phyloP scores from a whole-genome alignment of 2,888 invertebrate genomes.

The Eudasyphora cyanicolor region DNA sequence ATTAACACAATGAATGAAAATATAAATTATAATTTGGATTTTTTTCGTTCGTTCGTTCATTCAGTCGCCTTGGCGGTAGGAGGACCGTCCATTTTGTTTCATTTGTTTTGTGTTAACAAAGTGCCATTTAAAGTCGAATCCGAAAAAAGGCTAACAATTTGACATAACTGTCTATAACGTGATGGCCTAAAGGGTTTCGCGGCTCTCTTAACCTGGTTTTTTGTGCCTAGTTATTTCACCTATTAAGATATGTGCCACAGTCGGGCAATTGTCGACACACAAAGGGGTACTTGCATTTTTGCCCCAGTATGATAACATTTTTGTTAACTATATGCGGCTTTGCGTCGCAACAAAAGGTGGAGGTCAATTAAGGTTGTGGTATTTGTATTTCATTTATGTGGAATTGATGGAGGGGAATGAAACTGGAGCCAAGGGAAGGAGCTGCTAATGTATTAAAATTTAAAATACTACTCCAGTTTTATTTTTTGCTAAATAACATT shows the following conservation, averaged over 20 bases:
- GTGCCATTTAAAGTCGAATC: constrained; percentile 60
- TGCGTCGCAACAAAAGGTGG: constrained; percentile 52
- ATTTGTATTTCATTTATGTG: constrained; percentile 13
- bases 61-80: no score
- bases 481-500: no score
- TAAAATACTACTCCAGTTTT: no score
- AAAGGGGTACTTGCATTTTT: constrained; percentile 11
- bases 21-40: constrained; percentile 57
- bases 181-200: constrained; percentile 72
- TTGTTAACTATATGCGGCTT: constrained; percentile 28
- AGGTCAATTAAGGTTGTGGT: constrained; percentile 43
- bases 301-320: constrained; percentile 41
- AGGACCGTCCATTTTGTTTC: constrained; percentile 27
- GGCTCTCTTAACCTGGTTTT: background rate
- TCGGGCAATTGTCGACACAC: constrained; percentile 3
- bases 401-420: no score
- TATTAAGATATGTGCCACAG: constrained; percentile 17
- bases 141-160: constrained; percentile 56
- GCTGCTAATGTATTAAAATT: no score
- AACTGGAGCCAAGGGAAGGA: no score
- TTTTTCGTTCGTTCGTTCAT: constrained; percentile 49
- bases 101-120: constrained; percentile 61
- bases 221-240: background rate
- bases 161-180: constrained; percentile 75
- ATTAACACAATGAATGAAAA: constrained; percentile 67